Evolutionary conservation across 2,797 vertebrate genomes (phyloP), one percentile per base, ranked within the genome.

Genomic region (Brachyalestes nurse): DNA sequence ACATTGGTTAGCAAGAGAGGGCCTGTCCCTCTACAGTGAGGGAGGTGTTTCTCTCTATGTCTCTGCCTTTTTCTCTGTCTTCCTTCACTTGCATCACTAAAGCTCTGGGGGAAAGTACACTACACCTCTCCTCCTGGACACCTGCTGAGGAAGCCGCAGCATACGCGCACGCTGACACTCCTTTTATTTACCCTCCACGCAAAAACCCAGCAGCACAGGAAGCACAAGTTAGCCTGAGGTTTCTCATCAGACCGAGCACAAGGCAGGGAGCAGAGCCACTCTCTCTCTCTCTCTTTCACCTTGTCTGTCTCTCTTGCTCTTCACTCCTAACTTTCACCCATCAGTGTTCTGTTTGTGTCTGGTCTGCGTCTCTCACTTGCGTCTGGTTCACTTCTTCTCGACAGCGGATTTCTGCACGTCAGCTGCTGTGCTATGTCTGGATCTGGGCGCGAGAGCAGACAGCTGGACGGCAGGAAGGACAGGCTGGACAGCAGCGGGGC

Each of bases 61-160:
- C 65, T 67, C 65, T 67, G 17, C 65, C 40, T 45, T 23, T 45
- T 45, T 34, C 0, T 28, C 19, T n/a, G 38, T 4, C 84, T 77
- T 65, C 55, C 85, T 28, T 78, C 64, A 72, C 21, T 61, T 73
- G 58, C 9, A 28, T 23, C 60, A 71, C 79, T 38, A 23, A 55
- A 75, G 69, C 83, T 87, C 42, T 78, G 73, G 89, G 57, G 92
- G 92, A 86, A 93, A 93, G 90, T 90, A 92, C 92, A 88, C 66
- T 61, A 28, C 58, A 64, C 40, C 58, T 42, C 76, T 82, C 65
- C 75, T 84, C 76, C 70, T 89, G 85, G 77, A 90, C 83, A 83
- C 55, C 16, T 85, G 69, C 82, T 45, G 51, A 89, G 78, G 76
- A 83, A 85, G 84, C 80, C n/a, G 82, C 19, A 83, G 78, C 64